Conservation (phyloP, 2,797 vertebrate genomes). For the Rhynchotus rufescens region DNA sequence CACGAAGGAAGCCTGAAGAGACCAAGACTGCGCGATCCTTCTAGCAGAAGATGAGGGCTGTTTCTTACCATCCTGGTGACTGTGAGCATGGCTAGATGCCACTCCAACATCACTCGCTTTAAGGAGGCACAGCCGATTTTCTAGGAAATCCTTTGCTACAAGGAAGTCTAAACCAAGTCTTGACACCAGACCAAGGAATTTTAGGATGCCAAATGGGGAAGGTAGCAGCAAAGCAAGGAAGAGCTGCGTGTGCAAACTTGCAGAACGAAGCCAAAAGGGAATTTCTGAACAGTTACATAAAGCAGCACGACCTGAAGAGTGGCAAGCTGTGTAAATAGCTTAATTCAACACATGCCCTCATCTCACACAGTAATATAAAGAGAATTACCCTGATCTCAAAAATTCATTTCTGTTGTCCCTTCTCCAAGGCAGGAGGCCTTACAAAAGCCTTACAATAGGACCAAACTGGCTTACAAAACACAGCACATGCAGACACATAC, state of each 20-base stretch:
- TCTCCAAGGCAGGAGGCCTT: not conserved
- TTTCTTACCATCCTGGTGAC: not conserved
- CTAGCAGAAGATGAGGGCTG: not conserved
- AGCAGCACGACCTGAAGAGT: not conserved
- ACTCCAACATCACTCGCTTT: not conserved
- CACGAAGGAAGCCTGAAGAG: not conserved
- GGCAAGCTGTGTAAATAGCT: slow-evolving; percentile 6
- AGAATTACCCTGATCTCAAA: not conserved
- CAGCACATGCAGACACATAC: not conserved
- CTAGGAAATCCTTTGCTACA: not conserved
- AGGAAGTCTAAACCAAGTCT: not conserved
- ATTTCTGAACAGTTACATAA: not conserved
- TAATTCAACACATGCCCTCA: slow-evolving; percentile 1
- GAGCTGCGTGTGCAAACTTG: not conserved
- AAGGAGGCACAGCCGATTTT: not conserved
- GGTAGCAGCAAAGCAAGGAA: not conserved
- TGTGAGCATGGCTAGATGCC: not conserved
- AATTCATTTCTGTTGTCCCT: not conserved
- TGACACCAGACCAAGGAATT: not conserved
- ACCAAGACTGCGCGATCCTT: not conserved
- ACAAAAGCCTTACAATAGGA: not conserved
- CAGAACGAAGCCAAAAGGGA: not conserved
- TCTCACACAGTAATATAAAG: not conserved
- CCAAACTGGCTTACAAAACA: not conserved
- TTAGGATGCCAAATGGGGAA: not conserved